These are phyloP conservation scores for Equus przewalskii DNA, from an alignment of 2,113 vertebrate species.

Conservation along the genomic window DNA sequence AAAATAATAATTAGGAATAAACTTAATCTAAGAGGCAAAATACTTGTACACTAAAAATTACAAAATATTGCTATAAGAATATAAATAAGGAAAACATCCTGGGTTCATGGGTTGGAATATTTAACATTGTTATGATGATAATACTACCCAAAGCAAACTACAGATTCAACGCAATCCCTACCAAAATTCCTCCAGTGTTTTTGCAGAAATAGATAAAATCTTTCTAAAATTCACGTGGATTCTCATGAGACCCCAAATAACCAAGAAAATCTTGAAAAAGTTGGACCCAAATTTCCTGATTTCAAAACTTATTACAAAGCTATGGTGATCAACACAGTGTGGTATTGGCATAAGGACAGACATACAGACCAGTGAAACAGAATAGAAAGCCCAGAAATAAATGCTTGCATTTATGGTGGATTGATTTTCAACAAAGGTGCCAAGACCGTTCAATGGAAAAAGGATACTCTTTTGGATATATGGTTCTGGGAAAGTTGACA, in stretches of 20 bases:
- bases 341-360: background rate
- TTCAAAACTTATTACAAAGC: background rate
- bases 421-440: background rate
- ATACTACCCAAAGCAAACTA: background rate
- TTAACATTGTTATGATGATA: background rate
- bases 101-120: background rate
- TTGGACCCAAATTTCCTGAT: background rate
- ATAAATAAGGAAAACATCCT: background rate
- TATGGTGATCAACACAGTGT: background rate
- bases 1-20: background rate
- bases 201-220: background rate
- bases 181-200: background rate
- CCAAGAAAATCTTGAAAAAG: background rate
- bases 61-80: background rate
- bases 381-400: background rate
- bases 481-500: background rate
- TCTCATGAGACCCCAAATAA: background rate
- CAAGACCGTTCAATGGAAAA: background rate
- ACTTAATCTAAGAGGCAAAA: background rate
- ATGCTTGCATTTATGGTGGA: background rate
- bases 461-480: background rate
- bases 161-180: background rate
- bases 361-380: background rate
- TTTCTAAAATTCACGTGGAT: background rate
- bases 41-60: background rate